Conservation (phyloP, 2,113 vertebrate species). For the Craseonycteris thonglongyai region DNA sequence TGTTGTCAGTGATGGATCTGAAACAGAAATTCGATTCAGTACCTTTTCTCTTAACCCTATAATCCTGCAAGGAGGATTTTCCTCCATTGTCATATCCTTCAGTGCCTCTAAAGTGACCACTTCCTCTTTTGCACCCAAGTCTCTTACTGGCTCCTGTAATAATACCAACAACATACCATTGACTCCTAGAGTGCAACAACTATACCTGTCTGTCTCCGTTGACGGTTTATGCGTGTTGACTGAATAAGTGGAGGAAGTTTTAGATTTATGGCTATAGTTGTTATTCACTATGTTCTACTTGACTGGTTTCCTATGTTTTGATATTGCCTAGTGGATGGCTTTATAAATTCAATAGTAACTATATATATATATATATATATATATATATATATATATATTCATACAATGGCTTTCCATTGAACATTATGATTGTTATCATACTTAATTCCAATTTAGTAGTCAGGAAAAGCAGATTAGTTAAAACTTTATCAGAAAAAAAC, state of each 20-base stretch:
- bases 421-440: not conserved
- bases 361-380: no score
- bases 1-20: not conserved
- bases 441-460: not conserved
- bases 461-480: not conserved
- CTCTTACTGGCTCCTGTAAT: not conserved
- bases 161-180: not conserved
- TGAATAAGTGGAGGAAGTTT: not conserved
- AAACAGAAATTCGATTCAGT: not conserved
- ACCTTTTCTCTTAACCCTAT: not conserved
- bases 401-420: not conserved
- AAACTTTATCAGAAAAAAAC: not conserved
- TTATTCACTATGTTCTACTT: not conserved
- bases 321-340: not conserved
- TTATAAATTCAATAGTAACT: constrained; percentile 1
- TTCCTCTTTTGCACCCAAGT: not conserved
- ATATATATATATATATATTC: no score
- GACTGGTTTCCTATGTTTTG: not conserved
- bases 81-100: not conserved
- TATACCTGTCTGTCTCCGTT: not conserved
- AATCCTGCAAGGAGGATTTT: not conserved
- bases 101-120: not conserved
- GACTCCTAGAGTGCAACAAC: not conserved
- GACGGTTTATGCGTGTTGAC: not conserved
- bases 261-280: not conserved